Evolutionary conservation across 1,140 invertebrate species (phyloP).

Genomic region (Eupeodes corollae): DNA sequence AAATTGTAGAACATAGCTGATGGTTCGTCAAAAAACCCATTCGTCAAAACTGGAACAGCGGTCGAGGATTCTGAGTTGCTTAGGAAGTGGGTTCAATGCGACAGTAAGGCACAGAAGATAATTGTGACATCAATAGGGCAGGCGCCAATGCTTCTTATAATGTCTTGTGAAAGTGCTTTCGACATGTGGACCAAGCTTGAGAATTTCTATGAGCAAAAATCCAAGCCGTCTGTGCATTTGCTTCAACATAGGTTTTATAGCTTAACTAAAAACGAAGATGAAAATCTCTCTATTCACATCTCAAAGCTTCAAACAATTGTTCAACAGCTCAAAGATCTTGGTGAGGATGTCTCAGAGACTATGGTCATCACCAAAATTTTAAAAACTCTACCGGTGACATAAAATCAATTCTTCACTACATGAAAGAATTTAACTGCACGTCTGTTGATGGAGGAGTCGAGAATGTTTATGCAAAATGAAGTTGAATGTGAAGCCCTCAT

Average conservation of each 20-base stretch:
- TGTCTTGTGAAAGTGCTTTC: conserved; percentile 21
- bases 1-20: background rate
- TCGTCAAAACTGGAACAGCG: background rate
- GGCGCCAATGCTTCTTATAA: conserved; percentile 21
- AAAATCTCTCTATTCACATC: no score
- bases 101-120: conserved; percentile 15
- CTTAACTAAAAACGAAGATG: no score
- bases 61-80: background rate
- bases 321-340: conserved; percentile 15
- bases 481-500: background rate
- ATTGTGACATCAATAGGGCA: conserved; percentile 17
- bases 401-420: conserved; percentile 16
- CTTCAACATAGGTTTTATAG: conserved; percentile 27
- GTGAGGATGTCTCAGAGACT: conserved; percentile 4
- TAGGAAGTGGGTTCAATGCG: conserved; percentile 8
- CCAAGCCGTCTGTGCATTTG: conserved; percentile 25
- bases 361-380: conserved; percentile 25
- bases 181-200: conserved; percentile 32
- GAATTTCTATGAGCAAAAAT: conserved; percentile 32
- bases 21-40: background rate
- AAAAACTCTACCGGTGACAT: conserved; percentile 18
- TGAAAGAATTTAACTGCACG: conserved; percentile 14
- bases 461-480: conserved; percentile 3
- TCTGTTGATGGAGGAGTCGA: conserved; percentile 13
- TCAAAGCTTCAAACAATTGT: conserved; percentile 7